Evolutionary conservation across 2,113 vertebrate genomes (phyloP).

Genomic region (Geococcyx californianus): DNA sequence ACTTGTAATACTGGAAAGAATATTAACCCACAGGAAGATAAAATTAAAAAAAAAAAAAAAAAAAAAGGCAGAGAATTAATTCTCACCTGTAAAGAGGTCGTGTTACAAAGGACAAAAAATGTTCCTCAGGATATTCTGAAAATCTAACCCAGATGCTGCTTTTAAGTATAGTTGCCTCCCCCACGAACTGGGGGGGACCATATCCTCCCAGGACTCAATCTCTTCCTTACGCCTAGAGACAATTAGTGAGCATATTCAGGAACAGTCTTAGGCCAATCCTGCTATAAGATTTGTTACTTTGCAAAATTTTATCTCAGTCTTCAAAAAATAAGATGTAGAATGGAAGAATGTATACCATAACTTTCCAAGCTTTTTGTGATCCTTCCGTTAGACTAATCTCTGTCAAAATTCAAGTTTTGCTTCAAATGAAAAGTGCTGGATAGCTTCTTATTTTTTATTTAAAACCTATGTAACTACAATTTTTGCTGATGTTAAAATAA

Average conservation of each 20-base stretch:
- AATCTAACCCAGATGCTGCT: rapidly evolving
- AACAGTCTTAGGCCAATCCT: neutral
- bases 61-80: neutral
- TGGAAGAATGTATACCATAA: neutral
- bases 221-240: rapidly evolving
- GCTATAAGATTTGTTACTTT: neutral
- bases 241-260: neutral
- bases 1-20: neutral
- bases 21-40: neutral
- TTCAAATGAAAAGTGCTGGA: neutral
- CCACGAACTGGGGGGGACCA: rapidly evolving
- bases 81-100: neutral
- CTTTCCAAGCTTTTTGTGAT: neutral
- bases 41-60: neutral
- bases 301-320: neutral
- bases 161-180: neutral
- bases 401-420: neutral
- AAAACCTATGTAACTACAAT: neutral
- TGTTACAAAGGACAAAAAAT: neutral
- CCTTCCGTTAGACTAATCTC: neutral
- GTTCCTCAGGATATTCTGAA: neutral
- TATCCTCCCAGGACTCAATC: neutral
- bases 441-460: neutral
- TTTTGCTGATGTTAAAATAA: neutral
- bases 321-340: neutral